These are phyloP conservation scores for Harpalus rubripes DNA, from an alignment of 2,888 invertebrate genomes.

Conservation along the genomic window DNA sequence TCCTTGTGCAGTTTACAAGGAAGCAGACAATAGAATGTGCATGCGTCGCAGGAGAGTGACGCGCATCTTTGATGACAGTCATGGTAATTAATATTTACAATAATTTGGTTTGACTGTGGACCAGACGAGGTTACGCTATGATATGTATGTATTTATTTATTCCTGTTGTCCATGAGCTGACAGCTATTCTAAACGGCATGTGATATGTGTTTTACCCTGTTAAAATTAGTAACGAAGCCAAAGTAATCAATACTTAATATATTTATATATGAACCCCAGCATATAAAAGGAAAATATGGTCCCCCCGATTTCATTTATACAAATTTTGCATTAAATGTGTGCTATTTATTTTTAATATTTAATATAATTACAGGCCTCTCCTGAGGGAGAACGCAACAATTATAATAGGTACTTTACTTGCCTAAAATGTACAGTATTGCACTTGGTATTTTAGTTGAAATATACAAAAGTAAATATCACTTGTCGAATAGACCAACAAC, in stretches of 20 bases:
- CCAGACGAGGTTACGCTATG: conserved; percentile 62
- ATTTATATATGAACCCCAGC: conserved; percentile 53
- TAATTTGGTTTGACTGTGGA: conserved; percentile 63
- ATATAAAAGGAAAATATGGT: conserved; percentile 59
- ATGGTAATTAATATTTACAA: conserved; percentile 63
- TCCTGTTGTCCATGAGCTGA: conserved; percentile 35
- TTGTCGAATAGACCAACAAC: conserved; percentile 56
- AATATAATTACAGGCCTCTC: conserved; percentile 53
- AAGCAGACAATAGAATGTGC: not conserved
- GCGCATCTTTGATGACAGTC: conserved; percentile 25
- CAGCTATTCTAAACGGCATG: conserved; percentile 57
- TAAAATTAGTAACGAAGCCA: conserved; percentile 62
- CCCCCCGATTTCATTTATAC: conserved; percentile 64
- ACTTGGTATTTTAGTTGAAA: conserved; percentile 53
- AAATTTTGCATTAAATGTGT: conserved; percentile 60
- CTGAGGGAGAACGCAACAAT: conserved; percentile 40
- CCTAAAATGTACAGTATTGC: conserved; percentile 61
- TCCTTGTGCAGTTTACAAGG: not conserved
- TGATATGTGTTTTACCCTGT: conserved; percentile 67
- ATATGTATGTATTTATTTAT: conserved; percentile 65
- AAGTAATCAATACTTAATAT: conserved; percentile 58
- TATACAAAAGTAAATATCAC: conserved; percentile 61
- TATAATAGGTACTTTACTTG: conserved; percentile 52
- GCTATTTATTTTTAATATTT: conserved; percentile 53
- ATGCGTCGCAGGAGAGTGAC: conserved; percentile 29